These are phyloP conservation scores for Acanthosepion esculentum DNA, from an alignment of 2,888 invertebrate species.

Conservation along the genomic window DNA sequence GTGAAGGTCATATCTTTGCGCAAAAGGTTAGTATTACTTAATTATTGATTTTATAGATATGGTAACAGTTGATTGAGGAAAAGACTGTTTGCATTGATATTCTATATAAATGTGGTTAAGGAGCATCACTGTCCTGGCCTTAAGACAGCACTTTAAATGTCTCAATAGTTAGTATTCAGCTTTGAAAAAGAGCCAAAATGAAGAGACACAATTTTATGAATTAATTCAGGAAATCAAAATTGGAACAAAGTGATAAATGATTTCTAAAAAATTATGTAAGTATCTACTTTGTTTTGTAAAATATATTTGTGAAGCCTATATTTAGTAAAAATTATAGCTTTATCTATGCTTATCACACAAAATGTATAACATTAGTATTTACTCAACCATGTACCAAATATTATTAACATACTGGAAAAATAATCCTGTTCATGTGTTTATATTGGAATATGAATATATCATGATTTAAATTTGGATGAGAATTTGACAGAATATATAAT, in stretches of 20 bases:
- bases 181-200: not conserved
- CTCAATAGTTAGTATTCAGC: not conserved
- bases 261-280: not conserved
- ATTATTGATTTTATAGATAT: not conserved
- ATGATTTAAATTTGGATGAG: too few relatives aligned
- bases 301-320: not conserved
- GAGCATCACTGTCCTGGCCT: too few relatives aligned
- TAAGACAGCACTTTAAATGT: not conserved
- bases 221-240: too few relatives aligned
- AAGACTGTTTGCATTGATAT: not conserved
- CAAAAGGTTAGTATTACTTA: not conserved
- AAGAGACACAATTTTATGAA: too few relatives aligned
- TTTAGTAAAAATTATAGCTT: not conserved
- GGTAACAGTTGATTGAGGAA: not conserved
- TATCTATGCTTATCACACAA: not conserved
- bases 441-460: not conserved
- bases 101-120: not conserved
- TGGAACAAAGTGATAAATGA: not conserved
- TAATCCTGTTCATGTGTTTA: not conserved
- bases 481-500: too few relatives aligned
- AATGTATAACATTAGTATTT: not conserved
- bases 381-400: too few relatives aligned
- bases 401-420: too few relatives aligned
- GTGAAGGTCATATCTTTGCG: too few relatives aligned
- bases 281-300: not conserved